Evolutionary conservation across 2,113 vertebrate genomes (phyloP), one percentile per base, ranked within the genome.

Genomic region (Chlorodrepanis virens): DNA sequence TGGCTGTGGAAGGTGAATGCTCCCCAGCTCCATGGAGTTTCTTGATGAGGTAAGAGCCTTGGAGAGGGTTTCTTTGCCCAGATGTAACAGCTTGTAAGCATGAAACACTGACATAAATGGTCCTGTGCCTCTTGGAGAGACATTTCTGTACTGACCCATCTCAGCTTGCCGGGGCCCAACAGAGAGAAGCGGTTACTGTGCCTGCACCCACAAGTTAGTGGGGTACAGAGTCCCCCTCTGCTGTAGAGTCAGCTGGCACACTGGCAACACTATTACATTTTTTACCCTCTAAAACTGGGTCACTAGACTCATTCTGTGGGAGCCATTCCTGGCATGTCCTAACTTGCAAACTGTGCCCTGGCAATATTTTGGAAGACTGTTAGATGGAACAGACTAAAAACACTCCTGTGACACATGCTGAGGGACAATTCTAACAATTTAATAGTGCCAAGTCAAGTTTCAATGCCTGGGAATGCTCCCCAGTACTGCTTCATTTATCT

Each of bases 381-480:
- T 92, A 61, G 68, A 67, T 93, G 80, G 59, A 93, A 56, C 68
- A 83, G 75, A 65, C 39, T 83, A 70, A 86, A 93, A 80, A 6
- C 72, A 60, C 37, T 94, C 76, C 64, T 59, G 76, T 70, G 83
- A 72, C 92, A 92, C 95, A 74, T 93, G 88, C 86, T 93, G 76
- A 83, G 92, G 88, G 86, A 86, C 86, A 92, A 54, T 72, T 90
- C n/a, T 83, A 93, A 70, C 76, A 83, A 77, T 86, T 89, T 83
- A 89, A 77, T 87, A 86, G 59, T 0, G 0, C 5, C 53, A 54
- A 65, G 61, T 56, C n/a, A 24, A 47, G 33, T 89, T 89, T 84
- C 74, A 87, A 4, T 69, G 53, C 70, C 67, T 72, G 33, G 76
- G 60, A 93, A 81, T 74, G 33, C n/a, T 94, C 56, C 19, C 17